Evolutionary conservation across 2,888 invertebrate genomes (phyloP), one percentile per base, ranked within the genome.

Genomic region (Sarcophaga caerulescens): DNA sequence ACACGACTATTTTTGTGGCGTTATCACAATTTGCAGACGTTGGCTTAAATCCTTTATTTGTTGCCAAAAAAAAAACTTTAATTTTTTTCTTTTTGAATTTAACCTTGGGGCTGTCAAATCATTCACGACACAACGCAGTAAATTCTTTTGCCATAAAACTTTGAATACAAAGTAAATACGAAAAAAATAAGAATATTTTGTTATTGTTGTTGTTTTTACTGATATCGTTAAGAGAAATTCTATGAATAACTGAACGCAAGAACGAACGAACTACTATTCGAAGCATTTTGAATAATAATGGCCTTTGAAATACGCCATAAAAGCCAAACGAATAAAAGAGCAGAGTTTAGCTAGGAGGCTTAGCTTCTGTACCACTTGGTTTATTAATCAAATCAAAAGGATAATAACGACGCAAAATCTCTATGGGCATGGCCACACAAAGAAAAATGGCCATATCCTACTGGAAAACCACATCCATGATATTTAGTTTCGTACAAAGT

Each of bases 11-110:
- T 63, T 35, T 71, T 71, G 68, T 66, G 65, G 60, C 45, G 82
- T 85, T 85, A 85, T 85, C 85, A 63, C 79, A 82, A 85, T 76
- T 76, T 85, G 85, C 85, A 85, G 85, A 85, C 82, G 75, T 85
- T 80, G 78, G 76, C 82, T 68, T 19, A 57, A 78, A 68, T 68
- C 21, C 68, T 57, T 57, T 57, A 57, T 57, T 57, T 57, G n/a
- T 14, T 57, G 47, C 35, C 45, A 82, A 77, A 59, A n/a, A 35
- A 66, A 19, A 23, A 35, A 10, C 1, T 1, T 35, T n/a, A n/a
- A n/a, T 21, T 62, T 80, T 81, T 77, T 73, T 60, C 3, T 63
- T 23, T 57, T 57, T 17, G 57, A 68, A 44, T 77, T 47, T 68
- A 78, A 77, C 83, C 83, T 78, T 83, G 68, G 44, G 83, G 83